A percentile compares a stretch with the other conserved stretches of the same genome.
Evolutionary conservation across 2,797 vertebrate species (phyloP).

Genomic region (Gallirallus australis): DNA sequence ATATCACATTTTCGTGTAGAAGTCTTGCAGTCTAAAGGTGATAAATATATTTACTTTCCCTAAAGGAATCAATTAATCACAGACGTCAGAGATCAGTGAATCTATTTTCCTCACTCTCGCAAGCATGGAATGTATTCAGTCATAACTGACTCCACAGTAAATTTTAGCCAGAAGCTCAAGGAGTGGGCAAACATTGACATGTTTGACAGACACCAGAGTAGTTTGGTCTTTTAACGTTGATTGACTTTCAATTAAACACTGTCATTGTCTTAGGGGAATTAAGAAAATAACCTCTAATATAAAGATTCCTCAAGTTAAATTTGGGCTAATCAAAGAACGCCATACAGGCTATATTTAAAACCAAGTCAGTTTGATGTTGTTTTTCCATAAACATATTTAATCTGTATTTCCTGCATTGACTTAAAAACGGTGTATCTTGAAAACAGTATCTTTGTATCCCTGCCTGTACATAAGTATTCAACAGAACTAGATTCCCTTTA

Average conservation of each 20-base stretch:
- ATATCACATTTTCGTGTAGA: neutral
- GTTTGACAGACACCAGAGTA: neutral
- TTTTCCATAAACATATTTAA: neutral
- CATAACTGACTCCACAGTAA: neutral
- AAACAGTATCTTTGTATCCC: neutral
- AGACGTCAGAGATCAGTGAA: neutral
- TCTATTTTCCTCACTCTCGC: neutral
- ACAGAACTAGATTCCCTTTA: neutral
- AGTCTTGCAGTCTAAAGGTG: neutral
- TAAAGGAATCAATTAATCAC: conserved; percentile 35
- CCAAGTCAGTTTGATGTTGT: neutral
- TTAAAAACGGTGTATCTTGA: neutral
- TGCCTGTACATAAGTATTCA: neutral
- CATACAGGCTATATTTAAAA: neutral
- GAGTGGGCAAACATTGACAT: neutral
- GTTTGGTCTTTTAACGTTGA: neutral
- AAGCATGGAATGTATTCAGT: neutral
- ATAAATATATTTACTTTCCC: conserved; percentile 53
- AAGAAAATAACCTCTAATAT: neutral
- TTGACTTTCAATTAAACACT: neutral
- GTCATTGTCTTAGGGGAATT: neutral
- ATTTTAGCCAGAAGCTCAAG: neutral
- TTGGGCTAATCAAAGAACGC: neutral
- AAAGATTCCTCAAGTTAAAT: neutral
- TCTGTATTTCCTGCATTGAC: neutral